Percentiles rank a stretch among this genome's conserved stretches.
Conservation (phyloP, 2,888 invertebrate genomes). For the Bembecia ichneumoniformis region DNA sequence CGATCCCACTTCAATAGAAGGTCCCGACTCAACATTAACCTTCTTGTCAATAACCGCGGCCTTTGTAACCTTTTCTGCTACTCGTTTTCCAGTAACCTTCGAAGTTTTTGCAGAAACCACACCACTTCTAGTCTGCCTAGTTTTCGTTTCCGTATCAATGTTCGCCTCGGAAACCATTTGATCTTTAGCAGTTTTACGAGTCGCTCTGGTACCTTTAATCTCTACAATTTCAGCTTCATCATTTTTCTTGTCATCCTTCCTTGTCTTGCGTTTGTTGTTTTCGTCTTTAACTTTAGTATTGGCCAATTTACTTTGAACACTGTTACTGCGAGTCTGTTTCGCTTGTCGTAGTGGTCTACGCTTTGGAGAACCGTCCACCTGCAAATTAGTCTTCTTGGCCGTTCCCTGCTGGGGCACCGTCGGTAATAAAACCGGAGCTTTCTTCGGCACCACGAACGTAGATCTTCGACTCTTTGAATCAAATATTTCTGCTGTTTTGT, state of each 20-base stretch:
- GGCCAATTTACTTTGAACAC: neutral
- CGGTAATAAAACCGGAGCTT: conserved; percentile 31
- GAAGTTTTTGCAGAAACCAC: neutral
- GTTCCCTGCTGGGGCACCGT: conserved; percentile 3
- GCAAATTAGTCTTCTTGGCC: neutral
- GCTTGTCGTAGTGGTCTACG: conserved; percentile 11
- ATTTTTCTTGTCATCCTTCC: no score
- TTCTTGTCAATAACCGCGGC: no score
- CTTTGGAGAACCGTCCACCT: conserved; percentile 12
- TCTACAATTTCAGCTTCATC: no score
- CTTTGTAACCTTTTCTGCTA: no score
- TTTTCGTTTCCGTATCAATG: no score
- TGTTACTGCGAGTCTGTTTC: neutral
- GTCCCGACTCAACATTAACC: no score
- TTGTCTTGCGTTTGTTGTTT: no score
- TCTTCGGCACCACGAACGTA: conserved; percentile 35
- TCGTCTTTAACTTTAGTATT: no score
- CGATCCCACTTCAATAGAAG: no score
- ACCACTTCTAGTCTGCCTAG: neutral
- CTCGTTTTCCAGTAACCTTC: neutral
- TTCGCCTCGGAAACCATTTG: no score
- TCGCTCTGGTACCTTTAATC: neutral
- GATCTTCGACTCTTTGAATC: conserved; percentile 23
- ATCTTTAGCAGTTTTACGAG: neutral
- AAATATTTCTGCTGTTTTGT: neutral